Percentiles rank a stretch among this genome's conserved stretches.
These are phyloP conservation scores for Crenichthys baileyi DNA, from an alignment of 2,797 vertebrate species.

Conservation along the genomic window DNA sequence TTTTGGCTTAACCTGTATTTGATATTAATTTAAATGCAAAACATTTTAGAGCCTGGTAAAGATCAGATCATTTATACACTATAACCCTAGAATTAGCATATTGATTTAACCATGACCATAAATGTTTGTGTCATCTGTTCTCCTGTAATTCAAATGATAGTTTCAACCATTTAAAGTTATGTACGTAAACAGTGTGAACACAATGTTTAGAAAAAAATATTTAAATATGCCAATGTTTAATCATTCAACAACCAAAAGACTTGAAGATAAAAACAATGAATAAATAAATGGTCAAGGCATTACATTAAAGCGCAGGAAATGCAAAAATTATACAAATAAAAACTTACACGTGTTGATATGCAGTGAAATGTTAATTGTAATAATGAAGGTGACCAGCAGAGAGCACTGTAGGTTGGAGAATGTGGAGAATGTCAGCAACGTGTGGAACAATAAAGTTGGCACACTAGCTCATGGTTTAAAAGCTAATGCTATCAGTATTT, in stretches of 20 bases:
- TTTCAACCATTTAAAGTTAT: too few species aligned
- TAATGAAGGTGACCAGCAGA: neutral
- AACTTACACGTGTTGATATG: neutral
- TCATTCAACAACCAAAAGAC: neutral
- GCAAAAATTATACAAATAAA: neutral
- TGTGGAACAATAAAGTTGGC: neutral
- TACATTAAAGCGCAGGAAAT: neutral
- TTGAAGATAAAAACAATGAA: neutral
- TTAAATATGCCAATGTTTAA: neutral
- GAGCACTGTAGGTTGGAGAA: neutral
- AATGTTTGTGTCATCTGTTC: too few species aligned
- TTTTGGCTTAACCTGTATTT: too few species aligned
- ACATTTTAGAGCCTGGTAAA: too few species aligned
- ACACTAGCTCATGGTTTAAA: neutral
- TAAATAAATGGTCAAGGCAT: neutral
- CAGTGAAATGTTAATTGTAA: neutral
- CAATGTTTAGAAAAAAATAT: too few species aligned
- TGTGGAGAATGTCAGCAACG: neutral
- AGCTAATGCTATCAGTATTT: neutral
- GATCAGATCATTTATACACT: too few species aligned
- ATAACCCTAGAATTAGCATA: too few species aligned
- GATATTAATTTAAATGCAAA: too few species aligned
- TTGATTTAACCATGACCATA: too few species aligned
- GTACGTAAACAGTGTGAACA: too few species aligned
- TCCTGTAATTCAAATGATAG: too few species aligned